Conservation (phyloP, 2,888 invertebrate genomes). For the Calephelis perditalis region DNA sequence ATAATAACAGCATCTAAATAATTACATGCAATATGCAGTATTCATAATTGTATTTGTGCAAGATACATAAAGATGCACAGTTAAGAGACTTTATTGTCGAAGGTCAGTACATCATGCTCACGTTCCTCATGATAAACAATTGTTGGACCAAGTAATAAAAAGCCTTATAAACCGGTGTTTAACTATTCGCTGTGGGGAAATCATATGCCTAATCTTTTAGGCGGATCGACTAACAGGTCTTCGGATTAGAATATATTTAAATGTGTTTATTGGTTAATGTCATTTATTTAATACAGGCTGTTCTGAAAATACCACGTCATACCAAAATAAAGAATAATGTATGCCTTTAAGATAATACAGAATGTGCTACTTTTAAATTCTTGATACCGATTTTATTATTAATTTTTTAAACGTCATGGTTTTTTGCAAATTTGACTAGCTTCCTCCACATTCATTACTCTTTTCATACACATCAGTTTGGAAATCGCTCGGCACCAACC, state of each 20-base stretch:
- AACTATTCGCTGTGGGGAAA: constrained; percentile 6
- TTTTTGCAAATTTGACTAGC: too few relatives aligned
- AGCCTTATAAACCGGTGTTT: constrained; percentile 6
- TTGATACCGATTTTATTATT: too few relatives aligned
- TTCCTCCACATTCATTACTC: too few relatives aligned
- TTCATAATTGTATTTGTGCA: constrained; percentile 5
- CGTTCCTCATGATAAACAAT: constrained; percentile 23
- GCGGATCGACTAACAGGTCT: constrained; percentile 25
- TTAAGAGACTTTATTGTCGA: constrained; percentile 53
- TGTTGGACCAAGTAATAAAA: constrained; percentile 11
- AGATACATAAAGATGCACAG: constrained; percentile 22
- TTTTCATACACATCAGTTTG: too few relatives aligned
- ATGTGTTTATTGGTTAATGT: too few relatives aligned
- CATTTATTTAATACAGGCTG: too few relatives aligned
- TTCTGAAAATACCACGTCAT: too few relatives aligned
- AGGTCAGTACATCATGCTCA: constrained; percentile 55
- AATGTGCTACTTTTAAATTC: too few relatives aligned
- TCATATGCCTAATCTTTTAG: constrained; percentile 24
- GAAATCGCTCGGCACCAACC: too few relatives aligned
- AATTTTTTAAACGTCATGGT: too few relatives aligned
- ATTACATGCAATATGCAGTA: not conserved
- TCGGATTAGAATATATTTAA: constrained; percentile 30
- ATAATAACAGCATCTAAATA: constrained; percentile 3
- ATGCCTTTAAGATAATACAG: too few relatives aligned
- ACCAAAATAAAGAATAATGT: too few relatives aligned